Percentiles rank a stretch among this genome's conserved stretches.
phyloP scores from a whole-genome alignment of 1,140 invertebrate species.

The Trypoxylus dichotomus region DNA sequence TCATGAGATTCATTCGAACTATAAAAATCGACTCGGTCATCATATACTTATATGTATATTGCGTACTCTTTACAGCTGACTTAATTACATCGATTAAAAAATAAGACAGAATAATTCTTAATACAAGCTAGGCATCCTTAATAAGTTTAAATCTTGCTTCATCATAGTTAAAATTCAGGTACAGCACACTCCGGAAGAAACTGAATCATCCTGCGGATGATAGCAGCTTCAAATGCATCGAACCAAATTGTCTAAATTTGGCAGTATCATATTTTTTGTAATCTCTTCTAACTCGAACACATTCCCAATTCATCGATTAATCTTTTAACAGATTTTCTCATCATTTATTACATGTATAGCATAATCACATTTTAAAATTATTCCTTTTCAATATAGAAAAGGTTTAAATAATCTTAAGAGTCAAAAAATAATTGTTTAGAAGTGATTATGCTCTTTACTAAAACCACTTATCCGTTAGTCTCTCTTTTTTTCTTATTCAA shows the following conservation, averaged over 20 bases:
- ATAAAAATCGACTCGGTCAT: background rate
- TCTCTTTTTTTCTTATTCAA: too few species aligned
- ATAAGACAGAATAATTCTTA: background rate
- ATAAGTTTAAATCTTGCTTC: conserved; percentile 20
- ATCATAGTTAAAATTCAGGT: conserved; percentile 16
- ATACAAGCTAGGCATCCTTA: background rate
- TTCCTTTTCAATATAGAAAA: too few species aligned
- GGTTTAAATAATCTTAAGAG: too few species aligned
- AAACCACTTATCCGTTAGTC: too few species aligned
- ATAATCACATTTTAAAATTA: too few species aligned
- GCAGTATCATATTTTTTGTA: background rate
- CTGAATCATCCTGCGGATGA: background rate
- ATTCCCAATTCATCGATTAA: background rate
- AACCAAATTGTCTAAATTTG: conserved; percentile 26
- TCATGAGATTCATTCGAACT: background rate
- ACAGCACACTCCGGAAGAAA: conserved; percentile 22
- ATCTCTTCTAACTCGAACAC: background rate
- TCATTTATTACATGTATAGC: too few species aligned
- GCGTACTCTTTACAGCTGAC: background rate
- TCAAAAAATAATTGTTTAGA: too few species aligned
- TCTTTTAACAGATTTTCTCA: background rate
- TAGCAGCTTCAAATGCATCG: conserved; percentile 13
- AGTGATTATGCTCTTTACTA: too few species aligned
- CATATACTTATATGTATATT: background rate
- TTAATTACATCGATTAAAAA: background rate